Percentiles rank a stretch among this genome's conserved stretches.
These are phyloP conservation scores for Conus ventricosus DNA, from an alignment of 1,140 invertebrate genomes.

Conservation along the genomic window DNA sequence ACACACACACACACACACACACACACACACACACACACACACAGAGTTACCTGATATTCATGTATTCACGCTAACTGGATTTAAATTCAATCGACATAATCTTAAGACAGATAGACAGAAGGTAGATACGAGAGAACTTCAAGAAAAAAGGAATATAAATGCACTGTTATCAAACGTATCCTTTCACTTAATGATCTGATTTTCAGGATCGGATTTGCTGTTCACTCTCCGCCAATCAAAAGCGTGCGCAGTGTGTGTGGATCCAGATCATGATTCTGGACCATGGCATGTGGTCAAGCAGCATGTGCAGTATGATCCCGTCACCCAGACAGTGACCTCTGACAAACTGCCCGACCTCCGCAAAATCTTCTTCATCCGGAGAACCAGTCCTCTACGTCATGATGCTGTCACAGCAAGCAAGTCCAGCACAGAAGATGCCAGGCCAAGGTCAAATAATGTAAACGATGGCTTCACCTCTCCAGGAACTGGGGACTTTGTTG, in stretches of 20 bases:
- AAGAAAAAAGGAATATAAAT: too few species aligned
- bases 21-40: too few species aligned
- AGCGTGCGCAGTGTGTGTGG: neutral
- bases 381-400: neutral
- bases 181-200: too few species aligned
- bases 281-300: conserved; percentile 11
- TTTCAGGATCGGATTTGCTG: conserved; percentile 14
- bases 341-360: neutral
- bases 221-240: neutral
- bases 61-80: too few species aligned
- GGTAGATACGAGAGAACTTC: too few species aligned
- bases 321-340: neutral
- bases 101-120: too few species aligned
- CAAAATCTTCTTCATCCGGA: conserved; percentile 5
- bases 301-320: neutral
- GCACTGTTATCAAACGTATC: too few species aligned
- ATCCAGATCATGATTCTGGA: neutral
- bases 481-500: neutral
- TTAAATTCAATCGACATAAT: too few species aligned
- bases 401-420: neutral
- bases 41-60: too few species aligned
- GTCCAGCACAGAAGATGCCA: neutral
- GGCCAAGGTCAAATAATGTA: neutral
- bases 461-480: neutral
- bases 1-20: too few species aligned